A percentile compares a stretch with the other conserved stretches of the same genome.
phyloP scores from a whole-genome alignment of 1,140 invertebrate genomes.

The Cephus cinctus region DNA sequence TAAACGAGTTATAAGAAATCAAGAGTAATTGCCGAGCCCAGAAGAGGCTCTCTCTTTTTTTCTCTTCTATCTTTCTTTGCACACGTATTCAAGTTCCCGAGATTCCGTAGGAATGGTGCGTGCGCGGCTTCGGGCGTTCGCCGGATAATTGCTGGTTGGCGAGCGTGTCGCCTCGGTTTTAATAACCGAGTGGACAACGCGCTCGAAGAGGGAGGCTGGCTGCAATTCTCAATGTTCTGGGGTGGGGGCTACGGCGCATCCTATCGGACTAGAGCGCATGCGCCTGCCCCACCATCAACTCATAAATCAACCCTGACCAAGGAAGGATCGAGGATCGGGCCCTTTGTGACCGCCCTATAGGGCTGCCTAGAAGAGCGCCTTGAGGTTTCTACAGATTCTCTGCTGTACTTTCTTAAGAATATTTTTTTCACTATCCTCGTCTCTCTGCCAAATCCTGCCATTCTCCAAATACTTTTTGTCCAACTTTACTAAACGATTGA shows the following conservation, averaged over 20 bases:
- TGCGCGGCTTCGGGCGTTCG: conserved; percentile 39
- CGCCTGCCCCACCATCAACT: conserved; percentile 33
- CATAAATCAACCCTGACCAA: conserved; percentile 43
- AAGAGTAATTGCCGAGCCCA: not conserved
- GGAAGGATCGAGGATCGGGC: conserved; percentile 21
- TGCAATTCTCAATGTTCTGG: conserved; percentile 2
- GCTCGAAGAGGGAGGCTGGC: conserved; percentile 33
- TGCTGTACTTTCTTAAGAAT: not conserved
- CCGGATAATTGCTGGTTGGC: conserved; percentile 52
- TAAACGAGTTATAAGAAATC: not conserved
- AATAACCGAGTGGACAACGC: conserved; percentile 52
- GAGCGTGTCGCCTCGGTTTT: conserved; percentile 51
- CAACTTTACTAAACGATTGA: too few relatives aligned
- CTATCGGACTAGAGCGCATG: conserved; percentile 41
- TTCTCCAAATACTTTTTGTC: too few relatives aligned
- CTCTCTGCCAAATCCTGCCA: not conserved
- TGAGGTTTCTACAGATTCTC: conserved; percentile 1
- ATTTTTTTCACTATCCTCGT: not conserved
- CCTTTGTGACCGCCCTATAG: conserved; percentile 29
- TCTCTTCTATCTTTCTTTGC: not conserved
- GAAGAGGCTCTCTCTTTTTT: not conserved
- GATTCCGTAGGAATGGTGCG: not conserved
- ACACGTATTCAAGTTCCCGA: conserved; percentile 11
- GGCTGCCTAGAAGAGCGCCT: conserved; percentile 8
- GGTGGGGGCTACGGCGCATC: not conserved